Base-by-base conservation (phyloP, 2,797 vertebrate species). In the Pipistrellus pipistrellus region DNA sequence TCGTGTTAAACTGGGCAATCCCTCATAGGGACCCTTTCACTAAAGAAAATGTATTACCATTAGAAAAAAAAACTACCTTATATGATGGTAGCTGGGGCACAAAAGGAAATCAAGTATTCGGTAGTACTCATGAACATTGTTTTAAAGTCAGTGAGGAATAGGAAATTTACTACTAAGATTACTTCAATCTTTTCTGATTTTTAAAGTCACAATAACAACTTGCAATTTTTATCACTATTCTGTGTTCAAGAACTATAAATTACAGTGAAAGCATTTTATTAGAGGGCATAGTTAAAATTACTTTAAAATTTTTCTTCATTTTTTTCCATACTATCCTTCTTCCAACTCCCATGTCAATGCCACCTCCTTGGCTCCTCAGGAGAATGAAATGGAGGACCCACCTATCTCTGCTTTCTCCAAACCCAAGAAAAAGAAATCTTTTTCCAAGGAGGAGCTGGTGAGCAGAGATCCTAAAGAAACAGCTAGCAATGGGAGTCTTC, bases 81-180 rank as follows among this genome's bases (percentile, higher is more conserved):
- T 9, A 27, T 68, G 76, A 91, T 14, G 71, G 15, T 48, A 85
- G 48, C 66, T 59, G 8, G 21, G 32, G 11, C 25, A 66, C 30
- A 86, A 93, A 93, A 85, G n/a, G 38, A 93, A 85, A 92, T 94
- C 32, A 88, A 90, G n/a, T 76, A 87, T 78, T 96, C 41, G n/a
- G 25, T 14, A 91, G 25, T 68, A 75, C 17, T 88, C 57, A 27
- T 51, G 23, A 86, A 73, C 30, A 46, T 1, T 62, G 5, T 86
- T 51, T 89, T 69, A 95, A 93, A 72, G 69, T 55, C 41, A 62
- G 12, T 46, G 44, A 51, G 41, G 68, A 87, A 84, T 3, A 87
- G n/a, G 13, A 27, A 84, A 83, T 4, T 68, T 86, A 55, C 53
- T 55, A 55, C 7, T 23, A 91, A 89, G 32, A 88, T 69, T 41